Base-by-base conservation (phyloP, 2,113 vertebrate species). In the Dryoscopus gambensis region DNA sequence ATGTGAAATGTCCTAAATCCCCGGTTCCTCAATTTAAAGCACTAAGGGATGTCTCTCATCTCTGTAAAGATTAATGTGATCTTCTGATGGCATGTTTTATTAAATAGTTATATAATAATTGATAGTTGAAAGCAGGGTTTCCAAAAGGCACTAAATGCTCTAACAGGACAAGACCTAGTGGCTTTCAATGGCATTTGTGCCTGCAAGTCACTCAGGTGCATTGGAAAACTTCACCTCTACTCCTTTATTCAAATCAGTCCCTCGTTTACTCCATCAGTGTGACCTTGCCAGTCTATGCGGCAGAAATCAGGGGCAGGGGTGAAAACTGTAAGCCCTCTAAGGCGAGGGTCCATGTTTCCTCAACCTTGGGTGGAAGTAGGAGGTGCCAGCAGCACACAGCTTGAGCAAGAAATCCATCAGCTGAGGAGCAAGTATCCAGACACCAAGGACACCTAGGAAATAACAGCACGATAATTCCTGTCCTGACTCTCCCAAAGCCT, bases 371-470 rank as follows among this genome's bases (percentile, higher is more conserved):
- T 52, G 40, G 44, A 89, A 50, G 55, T 28, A 78, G 63, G 70
- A 78, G 55, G 49, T 79, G 33, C 30, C 42, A 57, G 62, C 40
- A 86, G 77, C 71, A 35, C 52, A 73, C 2, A 49, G 70, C 9
- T 37, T 53, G 55, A 85, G 71, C 0, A 1, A 91, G n/a, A 95
- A 89, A 93, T 94, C 47, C 49, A 60, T 96, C 76, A 90, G 73
- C 40, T 84, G 31, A 91, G 31, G 68, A 96, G 68, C 63, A 70
- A 68, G 80, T 57, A 79, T 15, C 62, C 79, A 76, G 79, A 80
- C 81, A 93, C 63, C 95, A 95, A 96, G 96, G 94, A 93, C 87
- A 64, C 79, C 50, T 53, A 74, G 76, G 77, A 95, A 97, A 93
- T 85, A 95, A 89, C 62, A 65, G 69, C 62, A 87, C 15, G 59